These are phyloP conservation scores for Cygnus olor DNA, from an alignment of 2,797 vertebrate species.

Conservation along the genomic window DNA sequence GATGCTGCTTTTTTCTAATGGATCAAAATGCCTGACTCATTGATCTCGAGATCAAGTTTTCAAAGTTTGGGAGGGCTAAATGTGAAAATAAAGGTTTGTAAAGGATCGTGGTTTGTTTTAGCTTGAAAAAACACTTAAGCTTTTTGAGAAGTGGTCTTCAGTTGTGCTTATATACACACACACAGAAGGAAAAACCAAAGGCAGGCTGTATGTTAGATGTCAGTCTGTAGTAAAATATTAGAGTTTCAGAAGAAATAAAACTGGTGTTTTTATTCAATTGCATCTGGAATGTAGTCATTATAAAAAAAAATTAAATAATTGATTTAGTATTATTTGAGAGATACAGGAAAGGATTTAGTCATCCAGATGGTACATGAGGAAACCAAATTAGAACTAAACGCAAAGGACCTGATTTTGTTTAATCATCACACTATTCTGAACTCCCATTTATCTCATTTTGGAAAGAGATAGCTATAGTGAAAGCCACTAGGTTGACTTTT, in stretches of 20 bases:
- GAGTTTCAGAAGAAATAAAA: background rate
- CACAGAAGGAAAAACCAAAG: background rate
- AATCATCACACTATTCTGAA: background rate
- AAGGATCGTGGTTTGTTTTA: background rate
- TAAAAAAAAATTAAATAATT: background rate
- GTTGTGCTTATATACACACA: background rate
- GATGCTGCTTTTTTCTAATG: background rate
- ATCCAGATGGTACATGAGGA: background rate
- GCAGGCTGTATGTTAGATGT: background rate
- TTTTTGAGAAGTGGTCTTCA: background rate
- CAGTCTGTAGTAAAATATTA: background rate
- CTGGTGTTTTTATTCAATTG: background rate
- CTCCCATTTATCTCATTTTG: background rate
- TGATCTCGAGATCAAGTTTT: background rate
- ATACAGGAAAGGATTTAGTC: background rate
- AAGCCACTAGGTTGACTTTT: background rate
- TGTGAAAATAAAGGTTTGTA: background rate
- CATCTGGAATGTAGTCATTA: background rate
- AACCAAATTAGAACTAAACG: background rate
- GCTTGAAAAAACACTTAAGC: background rate
- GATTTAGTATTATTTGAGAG: background rate
- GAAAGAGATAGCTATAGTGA: background rate
- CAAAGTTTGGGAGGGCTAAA: background rate
- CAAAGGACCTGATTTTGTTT: background rate
- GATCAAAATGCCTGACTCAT: background rate